Base-by-base conservation (phyloP, 2,888 invertebrate species). In the Agrotis clavis region DNA sequence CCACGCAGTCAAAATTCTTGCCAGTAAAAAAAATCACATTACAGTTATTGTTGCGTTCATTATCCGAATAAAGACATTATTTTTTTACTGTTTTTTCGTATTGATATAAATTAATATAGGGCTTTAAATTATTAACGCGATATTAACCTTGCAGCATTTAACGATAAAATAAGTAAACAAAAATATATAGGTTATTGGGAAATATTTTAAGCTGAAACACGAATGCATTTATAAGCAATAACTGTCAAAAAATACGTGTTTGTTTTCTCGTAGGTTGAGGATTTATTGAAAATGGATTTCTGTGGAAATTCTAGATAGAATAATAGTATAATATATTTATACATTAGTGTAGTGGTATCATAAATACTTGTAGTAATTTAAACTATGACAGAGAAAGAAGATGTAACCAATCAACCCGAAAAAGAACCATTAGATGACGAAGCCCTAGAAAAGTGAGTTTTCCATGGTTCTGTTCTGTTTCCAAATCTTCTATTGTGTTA, bases 341-440 rank as follows among this genome's bases (percentile, higher is more conserved):
- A 74, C 71, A 72, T 73, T 81, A 79, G 77, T 73, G 77, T 77
- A 68, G 77, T 84, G 81, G 61, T 74, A 78, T 72, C 74, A 68
- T 72, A 74, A 57, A 81, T 78, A 74, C 72, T 79, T 76, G 75
- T 71, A 75, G 80, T 91, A 80, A 80, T 87, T 79, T 87, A 92
- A 96, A 95, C 93, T 96, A 96, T 96, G 96, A 94, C 96, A 91
- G 95, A 96, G 87, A 94, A 93, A 87, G 94, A 95, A 93, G 94
- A 94, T 91, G 92, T 77, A 89, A 90, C 90, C 86, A 93, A 94
- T 90, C 90, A 94, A 91, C 91, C 95, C 67, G 93, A 92, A 89
- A 92, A 92, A 90, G 92, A 95, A 89, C 92, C 92, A 86, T 74
- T 96, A 94, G 94, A 96, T 84, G 96, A 96, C 91, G 94, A 95